A percentile compares a stretch with the other conserved stretches of the same genome.
These are phyloP conservation scores for Melanotaenia trifasciata DNA, from an alignment of 2,797 vertebrate species.

Conservation along the genomic window DNA sequence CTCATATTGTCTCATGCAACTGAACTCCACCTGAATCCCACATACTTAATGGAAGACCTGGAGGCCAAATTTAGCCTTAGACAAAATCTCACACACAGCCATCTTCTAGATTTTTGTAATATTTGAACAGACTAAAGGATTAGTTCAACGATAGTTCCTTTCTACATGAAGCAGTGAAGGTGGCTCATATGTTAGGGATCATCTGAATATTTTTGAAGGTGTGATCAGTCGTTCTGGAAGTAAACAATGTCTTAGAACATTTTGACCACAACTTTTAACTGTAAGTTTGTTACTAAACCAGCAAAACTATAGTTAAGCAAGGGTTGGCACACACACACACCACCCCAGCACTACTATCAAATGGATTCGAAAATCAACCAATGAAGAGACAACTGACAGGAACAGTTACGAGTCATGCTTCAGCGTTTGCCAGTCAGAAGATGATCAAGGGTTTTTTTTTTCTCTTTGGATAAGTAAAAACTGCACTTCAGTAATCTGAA, in stretches of 20 bases:
- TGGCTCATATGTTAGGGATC: not conserved
- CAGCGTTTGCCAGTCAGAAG: not conserved
- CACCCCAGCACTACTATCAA: not conserved
- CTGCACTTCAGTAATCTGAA: not conserved
- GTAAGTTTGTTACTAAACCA: not conserved
- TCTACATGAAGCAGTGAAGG: not conserved
- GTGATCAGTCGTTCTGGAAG: not conserved
- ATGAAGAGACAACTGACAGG: not conserved
- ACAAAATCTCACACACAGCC: constrained; percentile 4
- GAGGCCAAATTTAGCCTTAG: not conserved
- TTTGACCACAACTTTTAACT: not conserved
- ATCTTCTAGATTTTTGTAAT: not conserved
- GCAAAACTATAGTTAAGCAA: not conserved
- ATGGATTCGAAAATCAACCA: not conserved
- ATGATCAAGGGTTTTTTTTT: not conserved
- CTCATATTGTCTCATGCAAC: constrained; percentile 42
- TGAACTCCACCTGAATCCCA: constrained; percentile 19
- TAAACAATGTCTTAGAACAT: not conserved
- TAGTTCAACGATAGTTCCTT: not conserved
- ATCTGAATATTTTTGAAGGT: not conserved
- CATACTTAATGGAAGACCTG: constrained; percentile 2
- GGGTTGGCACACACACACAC: not conserved
- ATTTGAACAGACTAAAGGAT: not conserved
- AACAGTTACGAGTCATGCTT: not conserved
- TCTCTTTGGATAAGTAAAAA: not conserved